These are phyloP conservation scores for Pyrgus malvae DNA, from an alignment of 2,888 invertebrate species.

Conservation along the genomic window DNA sequence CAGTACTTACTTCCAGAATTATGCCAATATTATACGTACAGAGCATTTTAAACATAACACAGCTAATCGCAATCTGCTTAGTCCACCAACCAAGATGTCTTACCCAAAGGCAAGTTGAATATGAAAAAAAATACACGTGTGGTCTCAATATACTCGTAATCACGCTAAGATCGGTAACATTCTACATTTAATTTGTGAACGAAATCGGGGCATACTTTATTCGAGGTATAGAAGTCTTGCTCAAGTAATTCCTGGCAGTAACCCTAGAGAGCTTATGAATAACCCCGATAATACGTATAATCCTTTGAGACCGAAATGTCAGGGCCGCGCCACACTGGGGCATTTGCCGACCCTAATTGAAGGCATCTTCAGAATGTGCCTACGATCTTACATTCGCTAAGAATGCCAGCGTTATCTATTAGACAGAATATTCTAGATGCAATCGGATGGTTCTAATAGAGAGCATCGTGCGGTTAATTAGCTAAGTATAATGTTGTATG, in stretches of 20 bases:
- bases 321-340: slow-evolving; percentile 14
- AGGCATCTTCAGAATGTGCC: slow-evolving; percentile 59
- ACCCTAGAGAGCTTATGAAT: slow-evolving; percentile 5
- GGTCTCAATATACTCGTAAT: too few species aligned
- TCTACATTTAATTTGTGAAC: too few species aligned
- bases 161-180: too few species aligned
- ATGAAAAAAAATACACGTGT: too few species aligned
- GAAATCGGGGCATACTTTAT: too few species aligned
- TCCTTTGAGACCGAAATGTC: slow-evolving; percentile 31
- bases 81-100: too few species aligned
- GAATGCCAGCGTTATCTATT: slow-evolving; percentile 26
- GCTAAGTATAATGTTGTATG: neutral
- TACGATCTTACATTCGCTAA: slow-evolving; percentile 35
- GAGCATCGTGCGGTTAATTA: neutral
- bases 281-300: slow-evolving; percentile 22
- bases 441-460: neutral
- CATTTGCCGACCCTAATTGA: slow-evolving; percentile 49
- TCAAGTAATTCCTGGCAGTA: neutral
- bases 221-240: too few species aligned
- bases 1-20: too few species aligned
- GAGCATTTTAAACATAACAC: too few species aligned
- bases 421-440: slow-evolving; percentile 22
- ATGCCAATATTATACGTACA: too few species aligned
- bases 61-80: too few species aligned
- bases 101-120: too few species aligned